phyloP scores from a whole-genome alignment of 23 tunicate genomes.

The Ascidia mentula region DNA sequence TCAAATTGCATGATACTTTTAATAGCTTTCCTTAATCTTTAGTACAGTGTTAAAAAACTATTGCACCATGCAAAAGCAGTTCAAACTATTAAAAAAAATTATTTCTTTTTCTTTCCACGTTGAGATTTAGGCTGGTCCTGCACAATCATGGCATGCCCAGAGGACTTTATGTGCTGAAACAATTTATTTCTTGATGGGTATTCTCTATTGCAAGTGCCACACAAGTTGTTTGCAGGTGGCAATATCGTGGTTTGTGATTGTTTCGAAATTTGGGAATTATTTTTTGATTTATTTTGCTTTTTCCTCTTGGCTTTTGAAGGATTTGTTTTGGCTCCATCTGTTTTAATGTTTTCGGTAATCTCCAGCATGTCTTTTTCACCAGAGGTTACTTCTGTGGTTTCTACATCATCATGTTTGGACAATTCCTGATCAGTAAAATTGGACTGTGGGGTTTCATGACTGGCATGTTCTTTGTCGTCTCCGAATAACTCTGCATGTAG shows the following conservation, averaged over 20 bases:
- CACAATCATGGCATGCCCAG: slow-evolving; percentile 60
- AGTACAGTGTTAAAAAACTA: background rate
- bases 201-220: slow-evolving; percentile 50
- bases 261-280: background rate
- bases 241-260: background rate
- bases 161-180: slow-evolving; percentile 75
- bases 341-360: background rate
- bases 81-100: background rate
- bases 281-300: background rate
- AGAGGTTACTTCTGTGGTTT: background rate
- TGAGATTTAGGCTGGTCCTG: background rate
- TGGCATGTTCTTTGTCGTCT: background rate
- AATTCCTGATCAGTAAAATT: too few relatives aligned
- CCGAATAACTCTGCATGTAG: slow-evolving; percentile 40
- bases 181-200: slow-evolving; percentile 78
- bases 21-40: too few relatives aligned
- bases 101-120: background rate
- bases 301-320: background rate
- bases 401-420: background rate
- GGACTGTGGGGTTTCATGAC: background rate
- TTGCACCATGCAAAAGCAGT: slow-evolving; percentile 7
- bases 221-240: slow-evolving; percentile 18
- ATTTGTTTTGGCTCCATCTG: background rate
- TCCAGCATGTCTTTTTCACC: too few relatives aligned
- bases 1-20: too few relatives aligned